Conservation (phyloP, 2,797 vertebrate species). For the Morelia viridis region DNA sequence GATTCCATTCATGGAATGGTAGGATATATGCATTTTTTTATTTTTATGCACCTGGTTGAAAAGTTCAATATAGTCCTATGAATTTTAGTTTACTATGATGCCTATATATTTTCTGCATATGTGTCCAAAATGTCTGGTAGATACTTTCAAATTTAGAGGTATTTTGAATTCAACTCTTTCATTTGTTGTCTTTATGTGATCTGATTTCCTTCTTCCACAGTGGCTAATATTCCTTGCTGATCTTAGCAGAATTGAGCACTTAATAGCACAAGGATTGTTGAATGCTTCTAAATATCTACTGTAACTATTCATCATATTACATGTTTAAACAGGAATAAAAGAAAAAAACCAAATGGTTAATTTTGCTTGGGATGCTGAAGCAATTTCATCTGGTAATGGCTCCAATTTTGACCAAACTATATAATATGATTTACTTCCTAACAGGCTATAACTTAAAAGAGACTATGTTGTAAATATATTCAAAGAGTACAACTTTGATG, state of each 20-base stretch:
- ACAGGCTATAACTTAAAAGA: not conserved
- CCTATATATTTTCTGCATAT: no score
- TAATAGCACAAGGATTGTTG: not conserved
- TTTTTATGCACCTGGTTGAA: not conserved
- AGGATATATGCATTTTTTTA: not conserved
- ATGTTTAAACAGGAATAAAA: not conserved
- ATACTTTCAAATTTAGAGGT: no score
- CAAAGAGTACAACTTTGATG: not conserved
- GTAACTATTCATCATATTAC: not conserved
- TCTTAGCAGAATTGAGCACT: not conserved
- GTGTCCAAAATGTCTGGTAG: no score
- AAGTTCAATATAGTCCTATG: no score
- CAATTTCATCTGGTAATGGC: not conserved
- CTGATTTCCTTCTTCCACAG: not conserved
- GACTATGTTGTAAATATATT: not conserved
- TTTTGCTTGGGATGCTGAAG: not conserved
- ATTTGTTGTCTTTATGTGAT: not conserved
- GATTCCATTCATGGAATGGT: not conserved
- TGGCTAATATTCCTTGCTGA: not conserved
- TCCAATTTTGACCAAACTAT: not conserved
- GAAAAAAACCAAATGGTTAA: not conserved
- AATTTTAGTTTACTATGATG: no score
- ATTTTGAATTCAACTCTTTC: not conserved
- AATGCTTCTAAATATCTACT: no score
- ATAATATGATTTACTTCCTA: not conserved